A percentile compares a stretch with the other conserved stretches of the same genome.
phyloP scores from a whole-genome alignment of 2,113 vertebrate genomes.

The Corapipo altera region DNA sequence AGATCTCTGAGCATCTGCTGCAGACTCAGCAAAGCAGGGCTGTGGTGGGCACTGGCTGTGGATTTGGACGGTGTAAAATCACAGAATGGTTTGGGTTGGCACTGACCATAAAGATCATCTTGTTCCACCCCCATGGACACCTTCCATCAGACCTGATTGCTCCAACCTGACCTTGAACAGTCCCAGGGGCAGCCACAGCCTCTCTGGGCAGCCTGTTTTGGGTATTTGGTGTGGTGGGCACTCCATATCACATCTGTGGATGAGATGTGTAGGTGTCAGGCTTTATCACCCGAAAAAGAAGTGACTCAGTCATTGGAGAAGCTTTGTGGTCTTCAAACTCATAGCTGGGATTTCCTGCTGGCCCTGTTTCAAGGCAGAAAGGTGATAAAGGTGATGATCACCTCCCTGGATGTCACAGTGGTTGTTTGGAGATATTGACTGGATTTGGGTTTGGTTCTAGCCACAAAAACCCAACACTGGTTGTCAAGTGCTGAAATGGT shows the following conservation, averaged over 20 bases:
- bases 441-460: neutral
- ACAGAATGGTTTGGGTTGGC: neutral
- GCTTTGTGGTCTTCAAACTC: neutral
- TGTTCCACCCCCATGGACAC: neutral
- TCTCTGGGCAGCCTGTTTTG: neutral
- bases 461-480: neutral
- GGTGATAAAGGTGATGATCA: neutral
- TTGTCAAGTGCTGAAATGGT: neutral
- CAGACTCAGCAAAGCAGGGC: neutral
- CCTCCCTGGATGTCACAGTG: neutral
- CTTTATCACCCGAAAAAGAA: neutral
- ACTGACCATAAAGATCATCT: neutral
- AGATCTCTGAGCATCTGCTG: neutral
- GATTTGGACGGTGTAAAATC: neutral
- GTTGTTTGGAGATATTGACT: neutral
- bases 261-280: neutral
- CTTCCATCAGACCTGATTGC: too few relatives aligned
- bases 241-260: neutral
- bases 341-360: neutral
- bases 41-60: neutral
- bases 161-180: neutral
- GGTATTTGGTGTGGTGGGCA: neutral
- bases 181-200: neutral
- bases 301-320: neutral
- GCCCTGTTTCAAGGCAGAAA: neutral